A percentile compares a stretch with the other conserved stretches of the same genome.
Conservation (phyloP, 2,797 vertebrate genomes). For the Pogonophryne albipinna region DNA sequence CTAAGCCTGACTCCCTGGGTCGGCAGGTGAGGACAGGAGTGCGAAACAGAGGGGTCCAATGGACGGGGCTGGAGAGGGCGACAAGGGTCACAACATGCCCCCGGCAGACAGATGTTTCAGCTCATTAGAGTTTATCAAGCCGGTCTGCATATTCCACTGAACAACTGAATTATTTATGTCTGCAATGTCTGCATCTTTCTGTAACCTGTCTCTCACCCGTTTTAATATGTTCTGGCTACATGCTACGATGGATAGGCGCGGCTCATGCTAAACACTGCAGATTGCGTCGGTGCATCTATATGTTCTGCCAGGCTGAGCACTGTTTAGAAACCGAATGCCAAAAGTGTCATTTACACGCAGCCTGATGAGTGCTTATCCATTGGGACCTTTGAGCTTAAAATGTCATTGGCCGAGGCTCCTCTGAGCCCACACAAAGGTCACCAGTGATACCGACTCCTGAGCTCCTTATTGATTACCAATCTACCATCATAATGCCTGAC, state of each 20-base stretch:
- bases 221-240: slow-evolving; percentile 6
- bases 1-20: slow-evolving; percentile 61
- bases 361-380: slow-evolving; percentile 68
- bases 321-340: slow-evolving; percentile 55
- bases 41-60: slow-evolving; percentile 36
- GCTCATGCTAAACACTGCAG: slow-evolving; percentile 4
- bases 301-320: slow-evolving; percentile 43
- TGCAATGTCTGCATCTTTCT: slow-evolving; percentile 35
- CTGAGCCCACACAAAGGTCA: slow-evolving; percentile 81
- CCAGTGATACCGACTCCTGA: slow-evolving; percentile 70
- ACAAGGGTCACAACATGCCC: slow-evolving; percentile 57
- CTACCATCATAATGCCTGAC: slow-evolving; percentile 65
- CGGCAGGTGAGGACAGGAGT: slow-evolving; percentile 48
- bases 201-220: slow-evolving; percentile 22
- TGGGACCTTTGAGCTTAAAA: slow-evolving; percentile 73
- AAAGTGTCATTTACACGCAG: slow-evolving; percentile 70
- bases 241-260: background rate
- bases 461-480: slow-evolving; percentile 83
- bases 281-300: slow-evolving; percentile 18
- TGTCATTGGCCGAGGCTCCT: slow-evolving; percentile 77
- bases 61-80: slow-evolving; percentile 25
- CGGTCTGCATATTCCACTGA: slow-evolving; percentile 41
- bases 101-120: slow-evolving; percentile 74
- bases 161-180: slow-evolving; percentile 68
- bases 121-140: slow-evolving; percentile 62